Evolutionary conservation across 2,888 invertebrate species (phyloP).

Genomic region (Tiliacea citrago): DNA sequence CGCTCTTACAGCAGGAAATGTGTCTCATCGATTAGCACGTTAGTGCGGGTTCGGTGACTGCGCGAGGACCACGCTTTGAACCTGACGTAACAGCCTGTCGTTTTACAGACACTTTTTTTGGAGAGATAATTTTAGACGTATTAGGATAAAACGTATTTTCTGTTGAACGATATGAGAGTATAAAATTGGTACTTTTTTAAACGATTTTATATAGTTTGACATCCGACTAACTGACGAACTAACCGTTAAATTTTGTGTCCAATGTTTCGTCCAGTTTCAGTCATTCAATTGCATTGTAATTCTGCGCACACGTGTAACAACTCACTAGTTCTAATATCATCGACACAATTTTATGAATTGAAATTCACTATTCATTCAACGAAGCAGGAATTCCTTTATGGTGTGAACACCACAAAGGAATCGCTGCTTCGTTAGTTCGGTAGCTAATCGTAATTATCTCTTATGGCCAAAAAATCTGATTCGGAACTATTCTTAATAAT

Average conservation of each 20-base stretch:
- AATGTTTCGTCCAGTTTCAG: conserved; percentile 26
- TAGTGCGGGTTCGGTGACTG: conserved; percentile 81
- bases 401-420: neutral
- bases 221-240: neutral
- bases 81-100: conserved; percentile 61
- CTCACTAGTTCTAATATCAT: neutral
- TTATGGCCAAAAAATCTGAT: neutral
- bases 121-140: conserved; percentile 59
- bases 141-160: conserved; percentile 40
- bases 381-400: no score
- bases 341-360: neutral
- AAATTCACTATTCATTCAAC: no score
- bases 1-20: conserved; percentile 80
- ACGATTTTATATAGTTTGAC: conserved; percentile 31
- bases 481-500: neutral
- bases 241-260: conserved; percentile 1
- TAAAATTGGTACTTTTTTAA: conserved; percentile 12
- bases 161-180: neutral
- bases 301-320: conserved; percentile 3
- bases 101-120: conserved; percentile 53
- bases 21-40: conserved; percentile 82
- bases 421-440: neutral
- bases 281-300: conserved; percentile 35
- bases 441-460: neutral
- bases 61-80: conserved; percentile 71